phyloP scores from a whole-genome alignment of 2,113 vertebrate species.

The Eulacestoma nigropectus region DNA sequence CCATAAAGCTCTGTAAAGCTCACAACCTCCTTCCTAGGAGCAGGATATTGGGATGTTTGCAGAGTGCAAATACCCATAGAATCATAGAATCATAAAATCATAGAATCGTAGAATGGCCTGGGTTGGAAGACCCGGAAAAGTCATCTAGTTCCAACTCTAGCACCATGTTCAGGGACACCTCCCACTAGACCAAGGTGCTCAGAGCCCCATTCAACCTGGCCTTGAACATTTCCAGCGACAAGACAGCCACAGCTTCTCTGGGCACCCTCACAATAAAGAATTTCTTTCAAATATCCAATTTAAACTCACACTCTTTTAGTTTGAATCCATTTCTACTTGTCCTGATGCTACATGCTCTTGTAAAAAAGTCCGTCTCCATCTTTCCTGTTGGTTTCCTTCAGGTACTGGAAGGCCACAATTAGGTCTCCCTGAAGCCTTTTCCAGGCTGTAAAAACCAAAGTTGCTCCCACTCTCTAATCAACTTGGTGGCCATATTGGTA shows the following conservation, averaged over 20 bases:
- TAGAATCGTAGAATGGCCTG: background rate
- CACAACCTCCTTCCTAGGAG: background rate
- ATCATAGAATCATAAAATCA: too few species aligned
- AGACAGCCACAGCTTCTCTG: background rate
- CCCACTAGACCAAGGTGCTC: background rate
- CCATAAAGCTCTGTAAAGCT: background rate
- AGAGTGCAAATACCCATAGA: background rate
- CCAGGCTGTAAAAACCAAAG: background rate
- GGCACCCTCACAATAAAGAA: background rate
- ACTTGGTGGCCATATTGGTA: background rate
- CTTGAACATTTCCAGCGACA: background rate
- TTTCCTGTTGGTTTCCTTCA: background rate
- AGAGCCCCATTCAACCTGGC: background rate
- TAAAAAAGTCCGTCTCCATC: background rate
- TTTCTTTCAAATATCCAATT: background rate
- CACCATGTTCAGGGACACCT: accelerated
- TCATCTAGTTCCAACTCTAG: background rate
- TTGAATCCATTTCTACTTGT: background rate
- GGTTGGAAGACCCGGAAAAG: background rate
- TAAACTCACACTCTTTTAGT: background rate
- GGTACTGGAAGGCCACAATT: background rate
- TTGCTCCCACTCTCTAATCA: background rate
- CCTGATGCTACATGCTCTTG: background rate
- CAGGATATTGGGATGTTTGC: background rate
- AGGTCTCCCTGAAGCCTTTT: background rate